Conservation (phyloP, 1,140 invertebrate species). For the Drosophila melanogaster region DNA sequence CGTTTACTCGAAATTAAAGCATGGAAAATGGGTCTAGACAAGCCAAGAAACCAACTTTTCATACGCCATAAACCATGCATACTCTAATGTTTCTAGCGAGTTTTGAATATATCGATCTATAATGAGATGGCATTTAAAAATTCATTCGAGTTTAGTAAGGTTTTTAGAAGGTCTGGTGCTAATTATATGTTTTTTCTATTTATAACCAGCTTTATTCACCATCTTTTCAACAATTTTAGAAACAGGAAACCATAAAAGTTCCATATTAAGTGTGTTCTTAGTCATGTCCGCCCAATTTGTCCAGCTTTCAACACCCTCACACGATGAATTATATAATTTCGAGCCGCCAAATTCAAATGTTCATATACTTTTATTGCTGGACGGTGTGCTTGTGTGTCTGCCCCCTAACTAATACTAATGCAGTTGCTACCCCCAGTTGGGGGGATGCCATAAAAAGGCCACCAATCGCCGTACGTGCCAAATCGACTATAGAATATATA, state of each 20-base stretch:
- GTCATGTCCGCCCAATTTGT: background rate
- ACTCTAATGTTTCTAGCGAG: background rate
- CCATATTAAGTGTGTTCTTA: background rate
- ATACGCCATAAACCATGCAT: background rate
- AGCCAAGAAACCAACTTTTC: background rate
- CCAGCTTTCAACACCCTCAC: background rate
- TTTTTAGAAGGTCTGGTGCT: too few relatives aligned
- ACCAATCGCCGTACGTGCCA: slow-evolving; percentile 34
- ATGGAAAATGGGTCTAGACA: background rate
- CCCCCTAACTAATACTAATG: slow-evolving; percentile 35
- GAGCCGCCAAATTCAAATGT: slow-evolving; percentile 4
- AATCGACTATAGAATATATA: slow-evolving; percentile 15
- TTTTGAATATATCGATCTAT: background rate
- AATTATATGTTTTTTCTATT: too few relatives aligned
- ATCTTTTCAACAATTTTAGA: too few relatives aligned
- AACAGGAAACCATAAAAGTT: background rate
- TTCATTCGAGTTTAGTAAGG: too few relatives aligned
- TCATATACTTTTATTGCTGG: slow-evolving; percentile 11
- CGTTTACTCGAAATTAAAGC: slow-evolving; percentile 59
- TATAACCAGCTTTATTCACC: too few relatives aligned
- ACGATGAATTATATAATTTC: slow-evolving; percentile 3
- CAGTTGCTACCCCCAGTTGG: slow-evolving; percentile 1
- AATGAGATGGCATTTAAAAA: background rate
- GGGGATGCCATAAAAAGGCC: slow-evolving; percentile 40
- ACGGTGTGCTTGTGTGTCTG: slow-evolving; percentile 29